Evolutionary conservation across 2,797 vertebrate species (phyloP).

Genomic region (Otolemur crassicaudatus): DNA sequence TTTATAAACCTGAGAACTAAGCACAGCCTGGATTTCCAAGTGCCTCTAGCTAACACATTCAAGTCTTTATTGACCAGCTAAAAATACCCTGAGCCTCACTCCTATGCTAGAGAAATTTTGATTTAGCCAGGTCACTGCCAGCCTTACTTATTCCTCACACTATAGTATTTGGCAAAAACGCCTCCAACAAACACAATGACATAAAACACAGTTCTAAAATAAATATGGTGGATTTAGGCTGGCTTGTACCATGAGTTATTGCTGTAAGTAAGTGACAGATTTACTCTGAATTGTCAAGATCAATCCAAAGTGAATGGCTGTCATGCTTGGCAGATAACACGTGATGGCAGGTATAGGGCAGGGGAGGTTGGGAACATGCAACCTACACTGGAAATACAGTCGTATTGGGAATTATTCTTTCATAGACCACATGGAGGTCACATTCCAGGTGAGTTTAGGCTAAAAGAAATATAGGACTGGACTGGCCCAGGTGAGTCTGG

Average conservation of each 20-base stretch:
- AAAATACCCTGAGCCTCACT: not conserved
- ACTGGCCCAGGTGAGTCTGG: not conserved
- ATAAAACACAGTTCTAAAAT: slow-evolving; percentile 33
- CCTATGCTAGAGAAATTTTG: not conserved
- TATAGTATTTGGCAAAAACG: not conserved
- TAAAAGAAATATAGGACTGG: not conserved
- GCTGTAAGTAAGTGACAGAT: slow-evolving; percentile 68
- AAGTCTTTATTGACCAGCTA: slow-evolving; percentile 56
- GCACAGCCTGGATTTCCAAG: slow-evolving; percentile 66
- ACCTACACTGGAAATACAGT: not conserved
- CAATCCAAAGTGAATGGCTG: slow-evolving; percentile 77
- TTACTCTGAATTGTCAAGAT: slow-evolving; percentile 80
- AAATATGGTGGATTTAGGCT: slow-evolving; percentile 61
- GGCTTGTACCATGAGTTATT: slow-evolving; percentile 67
- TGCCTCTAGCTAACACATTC: slow-evolving; percentile 18
- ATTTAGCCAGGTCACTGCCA: not conserved
- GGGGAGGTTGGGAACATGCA: not conserved
- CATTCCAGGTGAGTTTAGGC: not conserved
- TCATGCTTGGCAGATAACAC: slow-evolving; percentile 76
- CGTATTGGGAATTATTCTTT: not conserved
- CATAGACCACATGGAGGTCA: not conserved
- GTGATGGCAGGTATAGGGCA: slow-evolving; percentile 34
- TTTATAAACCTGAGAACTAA: slow-evolving; percentile 76
- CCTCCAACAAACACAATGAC: slow-evolving; percentile 6
- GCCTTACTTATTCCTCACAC: not conserved